Percentiles rank a stretch among this genome's conserved stretches.
Conservation (phyloP, 2,797 vertebrate genomes). For the Betta splendens region DNA sequence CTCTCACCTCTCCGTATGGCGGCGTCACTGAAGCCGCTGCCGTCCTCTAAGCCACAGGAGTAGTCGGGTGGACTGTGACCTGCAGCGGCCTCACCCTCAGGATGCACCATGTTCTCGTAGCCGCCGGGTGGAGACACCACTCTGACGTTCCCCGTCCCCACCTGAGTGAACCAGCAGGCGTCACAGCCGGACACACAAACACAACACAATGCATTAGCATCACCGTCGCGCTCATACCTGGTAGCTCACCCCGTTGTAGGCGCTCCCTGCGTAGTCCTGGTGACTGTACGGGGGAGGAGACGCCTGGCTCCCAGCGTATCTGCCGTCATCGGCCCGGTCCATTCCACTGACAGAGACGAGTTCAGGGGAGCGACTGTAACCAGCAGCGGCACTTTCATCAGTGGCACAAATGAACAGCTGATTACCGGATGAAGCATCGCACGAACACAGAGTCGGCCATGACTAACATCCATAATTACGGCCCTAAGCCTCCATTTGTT, state of each 20-base stretch:
- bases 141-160: slow-evolving; percentile 45
- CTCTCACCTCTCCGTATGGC: slow-evolving; percentile 75
- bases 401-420: slow-evolving; percentile 57
- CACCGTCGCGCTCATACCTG: too few species aligned
- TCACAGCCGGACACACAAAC: not conserved
- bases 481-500: slow-evolving; percentile 54
- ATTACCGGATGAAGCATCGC: slow-evolving; percentile 66
- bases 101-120: slow-evolving; percentile 36
- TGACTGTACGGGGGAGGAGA: slow-evolving; percentile 63
- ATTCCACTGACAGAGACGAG: slow-evolving; percentile 41
- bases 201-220: too few species aligned
- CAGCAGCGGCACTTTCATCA: slow-evolving; percentile 32
- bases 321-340: slow-evolving; percentile 43
- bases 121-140: slow-evolving; percentile 57
- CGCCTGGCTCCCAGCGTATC: slow-evolving; percentile 5
- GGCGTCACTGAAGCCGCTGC: slow-evolving; percentile 65
- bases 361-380: slow-evolving; percentile 15
- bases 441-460: slow-evolving; percentile 46
- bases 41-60: slow-evolving; percentile 35
- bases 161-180: slow-evolving; percentile 26
- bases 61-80: slow-evolving; percentile 61
- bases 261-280: slow-evolving; percentile 10
- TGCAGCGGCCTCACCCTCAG: slow-evolving; percentile 6
- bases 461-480: slow-evolving; percentile 62
- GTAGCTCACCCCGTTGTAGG: slow-evolving; percentile 39